phyloP scores from a whole-genome alignment of 2,113 vertebrate species.

The Hippocampus comes region DNA sequence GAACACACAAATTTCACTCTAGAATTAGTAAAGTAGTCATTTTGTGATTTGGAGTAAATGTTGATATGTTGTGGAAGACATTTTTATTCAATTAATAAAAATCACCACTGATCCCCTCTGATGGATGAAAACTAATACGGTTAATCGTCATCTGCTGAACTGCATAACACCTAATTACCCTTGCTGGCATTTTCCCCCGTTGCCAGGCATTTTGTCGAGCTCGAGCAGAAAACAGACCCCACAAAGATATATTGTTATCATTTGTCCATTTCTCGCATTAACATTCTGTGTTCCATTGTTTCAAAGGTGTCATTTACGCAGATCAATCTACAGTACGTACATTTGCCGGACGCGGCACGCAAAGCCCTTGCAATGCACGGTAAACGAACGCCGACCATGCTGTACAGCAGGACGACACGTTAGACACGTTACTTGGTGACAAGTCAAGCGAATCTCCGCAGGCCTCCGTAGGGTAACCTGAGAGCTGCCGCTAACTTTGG shows the following conservation, averaged over 20 bases:
- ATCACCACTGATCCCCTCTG: background rate
- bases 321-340: background rate
- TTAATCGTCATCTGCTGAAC: background rate
- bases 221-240: background rate
- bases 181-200: too few relatives aligned
- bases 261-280: background rate
- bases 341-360: background rate
- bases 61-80: background rate
- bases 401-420: background rate
- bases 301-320: background rate
- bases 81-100: background rate
- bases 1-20: background rate
- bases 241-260: background rate
- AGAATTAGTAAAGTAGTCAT: background rate
- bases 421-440: background rate
- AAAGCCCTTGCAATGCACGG: background rate
- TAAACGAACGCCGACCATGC: background rate
- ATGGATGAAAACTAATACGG: background rate
- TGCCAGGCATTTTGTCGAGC: background rate
- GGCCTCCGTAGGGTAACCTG: constrained; percentile 1
- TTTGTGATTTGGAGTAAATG: background rate
- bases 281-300: background rate
- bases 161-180: background rate
- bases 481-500: background rate
- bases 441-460: background rate